These are phyloP conservation scores for Bubo blakistoni DNA, from an alignment of 2,113 vertebrate genomes.

Conservation along the genomic window DNA sequence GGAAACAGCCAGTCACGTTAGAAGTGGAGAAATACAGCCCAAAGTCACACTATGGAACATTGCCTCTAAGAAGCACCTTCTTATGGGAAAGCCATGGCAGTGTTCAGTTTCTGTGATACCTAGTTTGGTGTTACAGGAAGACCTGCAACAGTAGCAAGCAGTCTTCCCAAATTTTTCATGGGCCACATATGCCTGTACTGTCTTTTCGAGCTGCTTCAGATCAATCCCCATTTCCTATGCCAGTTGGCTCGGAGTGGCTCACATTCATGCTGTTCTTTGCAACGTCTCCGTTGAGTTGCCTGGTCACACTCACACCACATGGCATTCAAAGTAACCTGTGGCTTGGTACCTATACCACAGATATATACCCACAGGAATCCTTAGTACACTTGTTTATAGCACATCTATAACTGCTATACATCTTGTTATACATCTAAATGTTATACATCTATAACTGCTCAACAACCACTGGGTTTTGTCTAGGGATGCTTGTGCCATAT, in stretches of 20 bases:
- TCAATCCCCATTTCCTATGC: not conserved
- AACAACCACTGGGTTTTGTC: not conserved
- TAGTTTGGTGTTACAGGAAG: not conserved
- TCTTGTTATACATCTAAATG: no score
- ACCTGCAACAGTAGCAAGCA: not conserved
- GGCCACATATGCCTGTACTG: rapidly evolving
- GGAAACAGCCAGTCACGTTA: not conserved
- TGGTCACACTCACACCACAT: not conserved
- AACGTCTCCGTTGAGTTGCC: not conserved
- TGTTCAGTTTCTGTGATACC: not conserved
- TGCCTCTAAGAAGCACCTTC: not conserved
- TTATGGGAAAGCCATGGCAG: not conserved
- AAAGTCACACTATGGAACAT: not conserved
- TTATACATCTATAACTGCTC: not conserved
- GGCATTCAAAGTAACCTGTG: rapidly evolving
- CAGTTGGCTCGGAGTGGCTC: rapidly evolving
- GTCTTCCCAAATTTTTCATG: not conserved
- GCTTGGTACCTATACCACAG: not conserved
- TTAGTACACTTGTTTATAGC: not conserved
- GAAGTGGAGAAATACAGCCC: not conserved
- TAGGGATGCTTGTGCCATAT: not conserved
- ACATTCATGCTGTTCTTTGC: not conserved
- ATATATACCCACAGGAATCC: not conserved
- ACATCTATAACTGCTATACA: not conserved
- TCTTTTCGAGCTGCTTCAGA: not conserved